Conservation (phyloP, 1,140 invertebrate species). For the Telenomus remus region DNA sequence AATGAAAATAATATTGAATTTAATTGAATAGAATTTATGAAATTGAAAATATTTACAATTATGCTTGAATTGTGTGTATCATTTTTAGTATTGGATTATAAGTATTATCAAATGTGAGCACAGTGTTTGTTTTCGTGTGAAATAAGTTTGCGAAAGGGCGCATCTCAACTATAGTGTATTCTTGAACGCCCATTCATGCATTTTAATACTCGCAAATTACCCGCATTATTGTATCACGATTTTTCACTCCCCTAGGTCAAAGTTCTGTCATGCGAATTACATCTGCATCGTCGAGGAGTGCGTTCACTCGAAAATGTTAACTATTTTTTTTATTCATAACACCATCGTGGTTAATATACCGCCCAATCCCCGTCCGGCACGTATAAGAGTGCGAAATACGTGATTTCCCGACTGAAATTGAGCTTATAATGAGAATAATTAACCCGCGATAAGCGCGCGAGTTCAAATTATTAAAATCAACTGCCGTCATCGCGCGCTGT, state of each 20-base stretch:
- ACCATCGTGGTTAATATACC: slow-evolving; percentile 21
- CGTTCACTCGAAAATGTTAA: slow-evolving; percentile 20
- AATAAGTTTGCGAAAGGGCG: background rate
- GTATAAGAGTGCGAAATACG: slow-evolving; percentile 43
- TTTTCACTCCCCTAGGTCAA: slow-evolving; percentile 25
- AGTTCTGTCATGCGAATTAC: slow-evolving; percentile 28
- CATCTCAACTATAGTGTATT: slow-evolving; percentile 4
- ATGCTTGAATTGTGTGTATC: too few relatives aligned
- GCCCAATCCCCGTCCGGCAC: slow-evolving; percentile 19
- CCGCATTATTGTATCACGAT: slow-evolving; percentile 47
- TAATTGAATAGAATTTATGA: too few relatives aligned
- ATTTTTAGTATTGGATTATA: too few relatives aligned
- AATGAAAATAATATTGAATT: too few relatives aligned
- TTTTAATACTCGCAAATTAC: slow-evolving; percentile 53
- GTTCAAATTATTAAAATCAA: background rate
- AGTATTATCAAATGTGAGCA: too few relatives aligned
- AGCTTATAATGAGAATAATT: slow-evolving; percentile 47
- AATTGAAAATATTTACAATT: too few relatives aligned
- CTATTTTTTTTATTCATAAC: slow-evolving; percentile 42
- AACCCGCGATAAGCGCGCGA: background rate
- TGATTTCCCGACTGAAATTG: slow-evolving; percentile 19
- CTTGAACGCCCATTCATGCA: slow-evolving; percentile 26
- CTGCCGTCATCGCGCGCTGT: background rate
- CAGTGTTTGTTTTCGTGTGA: background rate
- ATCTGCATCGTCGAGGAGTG: slow-evolving; percentile 32